A percentile compares a stretch with the other conserved stretches of the same genome.
Evolutionary conservation across 2,888 invertebrate species (phyloP).

Genomic region (Mesoligia furuncula): DNA sequence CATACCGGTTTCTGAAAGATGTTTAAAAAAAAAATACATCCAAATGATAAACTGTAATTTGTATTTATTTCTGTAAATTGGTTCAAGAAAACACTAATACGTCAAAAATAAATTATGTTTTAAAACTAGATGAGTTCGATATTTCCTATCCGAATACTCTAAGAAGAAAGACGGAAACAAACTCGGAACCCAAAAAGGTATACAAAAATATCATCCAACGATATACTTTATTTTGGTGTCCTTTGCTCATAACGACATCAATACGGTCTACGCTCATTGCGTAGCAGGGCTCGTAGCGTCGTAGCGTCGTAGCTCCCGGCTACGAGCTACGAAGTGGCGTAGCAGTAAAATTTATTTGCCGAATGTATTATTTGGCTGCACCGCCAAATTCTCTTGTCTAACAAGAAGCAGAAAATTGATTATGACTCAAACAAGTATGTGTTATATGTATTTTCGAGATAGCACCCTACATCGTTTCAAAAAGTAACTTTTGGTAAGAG

Average conservation of each 20-base stretch:
- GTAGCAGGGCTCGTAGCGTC: slow-evolving; percentile 45
- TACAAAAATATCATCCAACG: slow-evolving; percentile 16
- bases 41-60: not conserved
- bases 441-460: slow-evolving; percentile 1
- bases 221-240: slow-evolving; percentile 32
- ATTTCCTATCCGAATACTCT: not conserved
- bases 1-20: too few relatives aligned
- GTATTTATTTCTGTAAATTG: not conserved
- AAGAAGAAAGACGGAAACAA: not conserved
- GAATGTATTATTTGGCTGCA: slow-evolving; percentile 51
- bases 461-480: not conserved
- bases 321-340: slow-evolving; percentile 64
- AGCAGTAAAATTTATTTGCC: slow-evolving; percentile 43
- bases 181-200: not conserved
- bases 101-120: not conserved
- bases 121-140: not conserved
- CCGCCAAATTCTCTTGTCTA: slow-evolving; percentile 40
- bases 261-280: slow-evolving; percentile 37
- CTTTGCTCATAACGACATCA: slow-evolving; percentile 34
- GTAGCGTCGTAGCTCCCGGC: slow-evolving; percentile 60
- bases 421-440: slow-evolving; percentile 16
- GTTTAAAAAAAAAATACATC: not conserved
- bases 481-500: not conserved
- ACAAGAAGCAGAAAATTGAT: slow-evolving; percentile 42
- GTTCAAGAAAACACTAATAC: not conserved